Evolutionary conservation across 2,797 vertebrate genomes (phyloP), one percentile per base, ranked within the genome.

Genomic region (Sebastes umbrosus): DNA sequence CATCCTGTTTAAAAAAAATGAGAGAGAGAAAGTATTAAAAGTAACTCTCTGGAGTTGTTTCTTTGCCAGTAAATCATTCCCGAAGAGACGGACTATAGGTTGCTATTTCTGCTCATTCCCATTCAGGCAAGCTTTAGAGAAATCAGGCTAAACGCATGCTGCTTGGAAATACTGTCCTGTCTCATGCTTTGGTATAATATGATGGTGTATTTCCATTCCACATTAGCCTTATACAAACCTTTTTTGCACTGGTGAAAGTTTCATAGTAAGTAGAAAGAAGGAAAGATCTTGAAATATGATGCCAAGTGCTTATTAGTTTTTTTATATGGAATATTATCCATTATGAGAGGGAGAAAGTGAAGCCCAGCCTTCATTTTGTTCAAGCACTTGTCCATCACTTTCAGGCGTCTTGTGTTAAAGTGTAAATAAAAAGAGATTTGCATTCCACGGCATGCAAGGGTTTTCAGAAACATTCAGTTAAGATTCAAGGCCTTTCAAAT

Each of bases 211-310:
- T 75, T 77, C 7, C 66, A 81, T 75, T 82, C 81, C 27, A 69
- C 52, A 72, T 78, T 62, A 79, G 75, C 27, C 72, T 70, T 64
- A 75, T 1, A 59, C 34, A 82, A 79, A 79, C 60, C 3, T 36
- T 58, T 79, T 94, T 95, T 90, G 78, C 94, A 96, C 95, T 96
- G 96, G 95, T 96, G 95, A 96, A 93, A 94, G 84, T 83, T 87
- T 92, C 69, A 85, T 3, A 79, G 43, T 20, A 71, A 71, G 72
- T 32, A 75, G 70, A 59, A 66, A 83, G 54, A 77, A 76, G 34
- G 14, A 24, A 34, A 73, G 32, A 20, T 76, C 9, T 63, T 59
- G 58, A 85, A 87, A 80, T 52, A 67, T 39, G 73, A 81, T 54
- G 54, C 5, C 36, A 84, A 82, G 87, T 88, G 80, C 83, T 75